Conservation (phyloP, 2,888 invertebrate genomes). For the Limnephilus lunatus region DNA sequence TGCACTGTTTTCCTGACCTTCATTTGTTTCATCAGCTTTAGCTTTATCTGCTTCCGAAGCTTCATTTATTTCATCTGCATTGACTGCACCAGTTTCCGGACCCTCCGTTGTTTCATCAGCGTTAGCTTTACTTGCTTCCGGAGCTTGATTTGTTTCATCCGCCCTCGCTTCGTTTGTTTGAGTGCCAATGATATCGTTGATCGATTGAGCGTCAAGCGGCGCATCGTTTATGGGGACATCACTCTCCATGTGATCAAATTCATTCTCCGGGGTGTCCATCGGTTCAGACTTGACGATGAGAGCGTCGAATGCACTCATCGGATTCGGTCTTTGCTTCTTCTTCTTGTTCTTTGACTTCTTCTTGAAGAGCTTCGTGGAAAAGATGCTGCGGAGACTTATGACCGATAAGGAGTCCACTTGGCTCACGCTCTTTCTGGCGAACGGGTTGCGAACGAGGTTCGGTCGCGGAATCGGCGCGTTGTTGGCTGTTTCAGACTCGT, state of each 20-base stretch:
- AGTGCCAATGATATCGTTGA: background rate
- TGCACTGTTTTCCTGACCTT: background rate
- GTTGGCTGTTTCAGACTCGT: constrained; percentile 20
- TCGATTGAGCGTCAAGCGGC: background rate
- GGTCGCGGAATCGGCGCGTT: constrained; percentile 57
- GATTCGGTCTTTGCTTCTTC: constrained; percentile 57
- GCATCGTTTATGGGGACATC: background rate
- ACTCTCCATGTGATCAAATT: constrained; percentile 28
- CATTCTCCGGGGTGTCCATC: constrained; percentile 18
- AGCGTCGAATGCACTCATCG: constrained; percentile 31
- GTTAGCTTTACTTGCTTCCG: background rate
- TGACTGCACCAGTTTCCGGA: background rate
- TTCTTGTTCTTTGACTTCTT: constrained; percentile 66
- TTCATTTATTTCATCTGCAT: background rate
- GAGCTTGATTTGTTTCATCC: background rate
- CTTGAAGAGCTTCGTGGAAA: constrained; percentile 70
- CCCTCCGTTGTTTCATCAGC: background rate
- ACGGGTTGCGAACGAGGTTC: constrained; percentile 59
- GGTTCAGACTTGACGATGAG: constrained; percentile 34
- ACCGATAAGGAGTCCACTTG: constrained; percentile 68
- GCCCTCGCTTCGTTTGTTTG: background rate
- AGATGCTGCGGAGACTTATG: constrained; percentile 71
- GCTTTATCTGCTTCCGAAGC: background rate
- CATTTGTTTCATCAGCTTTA: constrained; percentile 2
- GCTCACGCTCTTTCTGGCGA: constrained; percentile 63